Evolutionary conservation across 1,140 invertebrate genomes (phyloP), one percentile per base, ranked within the genome.

Genomic region (Brachionus calyciflorus): DNA sequence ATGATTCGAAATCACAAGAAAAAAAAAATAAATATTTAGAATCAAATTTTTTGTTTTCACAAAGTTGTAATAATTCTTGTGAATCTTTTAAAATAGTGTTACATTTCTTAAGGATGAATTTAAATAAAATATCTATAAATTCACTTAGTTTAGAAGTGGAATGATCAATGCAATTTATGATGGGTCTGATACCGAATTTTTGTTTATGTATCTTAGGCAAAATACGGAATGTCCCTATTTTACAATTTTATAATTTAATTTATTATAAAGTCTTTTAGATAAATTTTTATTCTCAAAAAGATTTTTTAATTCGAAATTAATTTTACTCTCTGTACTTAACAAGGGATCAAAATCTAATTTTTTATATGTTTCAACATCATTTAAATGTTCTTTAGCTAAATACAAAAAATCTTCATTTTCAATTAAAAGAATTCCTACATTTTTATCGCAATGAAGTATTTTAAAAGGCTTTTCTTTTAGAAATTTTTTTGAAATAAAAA

Each of bases 1-100:
- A 26, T 24, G 53, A 57, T 28, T 57, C 53, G n/a, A 57, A 57
- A 28, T 57, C 53, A 57, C 53, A 57, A 26, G 53, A 57, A 57
- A 26, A 57, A 26, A 57, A 12, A 30, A 26, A n/a, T 26, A 57
- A 19, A 26, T 57, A 14, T 28, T 24, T n/a, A n/a, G n/a, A 6
- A 57, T 57, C 28, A 57, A 57, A 28, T 26, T 28, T 24, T 57
- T 28, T 57, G 10, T 26, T 57, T 57, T 57, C 53, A 57, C 19
- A 28, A 10, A 57, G 6, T 57, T 57, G 53, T 26, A 57, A 26
- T 24, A 57, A 28, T 57, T 57, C 53, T 57, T 57, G 53, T 14
- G 53, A 57, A 26, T 57, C 53, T 26, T 57, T 57, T 19, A 57
- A 14, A 12, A 57, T 26, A 24, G 53, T 57, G 6, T 12, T 12